Conservation (phyloP, 2,797 vertebrate genomes). For the Gallinago solitaria region DNA sequence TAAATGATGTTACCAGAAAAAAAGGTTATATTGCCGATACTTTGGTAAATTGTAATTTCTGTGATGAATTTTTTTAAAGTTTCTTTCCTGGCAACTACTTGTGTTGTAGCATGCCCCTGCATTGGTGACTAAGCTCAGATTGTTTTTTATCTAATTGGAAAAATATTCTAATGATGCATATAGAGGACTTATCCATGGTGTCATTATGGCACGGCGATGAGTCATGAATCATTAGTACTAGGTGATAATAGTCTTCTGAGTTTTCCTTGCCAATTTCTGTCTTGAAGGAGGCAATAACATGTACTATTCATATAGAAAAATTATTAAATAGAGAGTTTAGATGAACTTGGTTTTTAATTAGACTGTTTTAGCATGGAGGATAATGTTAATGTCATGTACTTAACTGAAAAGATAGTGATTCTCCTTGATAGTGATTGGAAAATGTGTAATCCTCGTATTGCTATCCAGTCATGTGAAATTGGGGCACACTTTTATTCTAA, state of each 20-base stretch:
- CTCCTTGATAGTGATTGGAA: neutral
- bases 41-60: neutral
- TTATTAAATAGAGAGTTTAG: neutral
- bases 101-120: neutral
- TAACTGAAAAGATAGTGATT: neutral
- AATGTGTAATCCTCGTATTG: neutral
- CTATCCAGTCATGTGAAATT: conserved; percentile 5
- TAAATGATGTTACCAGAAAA: neutral
- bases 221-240: neutral
- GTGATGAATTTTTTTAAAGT: fast-evolving
- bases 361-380: neutral
- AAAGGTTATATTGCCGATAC: neutral
- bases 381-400: neutral
- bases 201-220: neutral
- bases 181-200: neutral
- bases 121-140: neutral
- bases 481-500: neutral
- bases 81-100: neutral
- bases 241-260: neutral
- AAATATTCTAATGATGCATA: neutral
- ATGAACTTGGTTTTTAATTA: neutral
- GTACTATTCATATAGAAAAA: neutral
- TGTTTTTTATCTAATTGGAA: neutral
- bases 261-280: neutral
- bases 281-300: neutral